A percentile compares a stretch with the other conserved stretches of the same genome.
These are phyloP conservation scores for Homarus gammarus DNA, from an alignment of 2,888 invertebrate species.

Conservation along the genomic window DNA sequence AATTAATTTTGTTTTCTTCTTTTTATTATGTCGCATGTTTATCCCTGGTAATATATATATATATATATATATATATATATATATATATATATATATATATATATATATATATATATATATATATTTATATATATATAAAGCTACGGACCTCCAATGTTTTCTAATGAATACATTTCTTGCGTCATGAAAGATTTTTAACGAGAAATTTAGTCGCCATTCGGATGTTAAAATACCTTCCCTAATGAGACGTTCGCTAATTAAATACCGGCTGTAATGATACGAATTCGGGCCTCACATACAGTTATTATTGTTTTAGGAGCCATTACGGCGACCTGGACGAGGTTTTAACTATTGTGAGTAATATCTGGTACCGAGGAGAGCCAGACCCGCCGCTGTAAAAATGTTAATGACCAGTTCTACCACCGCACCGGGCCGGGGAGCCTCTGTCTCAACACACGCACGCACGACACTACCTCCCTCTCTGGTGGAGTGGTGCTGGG, in stretches of 20 bases:
- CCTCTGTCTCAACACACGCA: too few species aligned
- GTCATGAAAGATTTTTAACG: not conserved
- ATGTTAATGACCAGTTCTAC: conserved; percentile 17
- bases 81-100: not conserved
- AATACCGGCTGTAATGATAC: conserved; percentile 20
- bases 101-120: not conserved
- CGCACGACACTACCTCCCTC: not conserved
- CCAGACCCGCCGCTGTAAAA: conserved; percentile 13
- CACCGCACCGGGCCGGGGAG: not conserved
- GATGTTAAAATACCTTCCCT: not conserved
- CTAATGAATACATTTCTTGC: not conserved
- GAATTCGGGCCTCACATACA: conserved; percentile 18
- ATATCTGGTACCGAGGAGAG: conserved; percentile 18
- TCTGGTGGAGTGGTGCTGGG: not conserved
- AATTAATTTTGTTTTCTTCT: too few species aligned
- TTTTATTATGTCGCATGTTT: too few species aligned
- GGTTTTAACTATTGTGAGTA: conserved; percentile 9
- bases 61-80: not conserved
- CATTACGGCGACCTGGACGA: conserved; percentile 25
- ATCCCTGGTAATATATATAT: too few species aligned
- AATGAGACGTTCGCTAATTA: conserved; percentile 42
- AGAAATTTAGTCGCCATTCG: not conserved
- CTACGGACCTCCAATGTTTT: not conserved
- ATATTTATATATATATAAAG: not conserved
- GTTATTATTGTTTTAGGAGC: conserved; percentile 36